A percentile compares a stretch with the other conserved stretches of the same genome.
phyloP scores from a whole-genome alignment of 2,797 vertebrate genomes.

The Acanthurus lineatus region DNA sequence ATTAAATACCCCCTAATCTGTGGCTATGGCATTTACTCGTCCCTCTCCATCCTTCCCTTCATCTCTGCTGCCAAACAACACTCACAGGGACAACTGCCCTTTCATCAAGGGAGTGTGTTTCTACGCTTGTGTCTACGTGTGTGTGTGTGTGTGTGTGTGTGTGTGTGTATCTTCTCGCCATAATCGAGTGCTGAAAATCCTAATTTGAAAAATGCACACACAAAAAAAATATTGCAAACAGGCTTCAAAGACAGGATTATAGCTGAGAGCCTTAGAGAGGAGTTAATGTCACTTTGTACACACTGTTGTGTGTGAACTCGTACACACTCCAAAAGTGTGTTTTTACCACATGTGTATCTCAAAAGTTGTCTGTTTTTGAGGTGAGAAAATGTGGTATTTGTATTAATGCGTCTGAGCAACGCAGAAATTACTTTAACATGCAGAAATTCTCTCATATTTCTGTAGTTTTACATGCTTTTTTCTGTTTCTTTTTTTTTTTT shows the following conservation, averaged over 20 bases:
- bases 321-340: neutral
- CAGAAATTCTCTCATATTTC: too few relatives aligned
- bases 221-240: conserved; percentile 44
- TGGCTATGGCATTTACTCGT: conserved; percentile 66
- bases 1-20: conserved; percentile 69
- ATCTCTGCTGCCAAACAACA: conserved; percentile 55
- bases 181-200: conserved; percentile 49
- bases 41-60: conserved; percentile 43
- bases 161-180: conserved; percentile 21
- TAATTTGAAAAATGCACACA: conserved; percentile 51
- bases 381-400: neutral
- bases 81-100: conserved; percentile 52
- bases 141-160: conserved; percentile 33
- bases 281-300: conserved; percentile 46
- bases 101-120: conserved; percentile 52
- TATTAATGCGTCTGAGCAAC: neutral
- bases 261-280: conserved; percentile 32
- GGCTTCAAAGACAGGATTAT: conserved; percentile 71
- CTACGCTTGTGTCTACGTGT: conserved; percentile 19
- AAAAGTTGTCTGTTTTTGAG: neutral
- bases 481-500: neutral
- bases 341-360: neutral
- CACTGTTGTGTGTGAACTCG: conserved; percentile 1
- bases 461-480: neutral
- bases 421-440: too few relatives aligned